Evolutionary conservation across 2,113 vertebrate species (phyloP), one percentile per base, ranked within the genome.

Genomic region (Neolamprologus toae): DNA sequence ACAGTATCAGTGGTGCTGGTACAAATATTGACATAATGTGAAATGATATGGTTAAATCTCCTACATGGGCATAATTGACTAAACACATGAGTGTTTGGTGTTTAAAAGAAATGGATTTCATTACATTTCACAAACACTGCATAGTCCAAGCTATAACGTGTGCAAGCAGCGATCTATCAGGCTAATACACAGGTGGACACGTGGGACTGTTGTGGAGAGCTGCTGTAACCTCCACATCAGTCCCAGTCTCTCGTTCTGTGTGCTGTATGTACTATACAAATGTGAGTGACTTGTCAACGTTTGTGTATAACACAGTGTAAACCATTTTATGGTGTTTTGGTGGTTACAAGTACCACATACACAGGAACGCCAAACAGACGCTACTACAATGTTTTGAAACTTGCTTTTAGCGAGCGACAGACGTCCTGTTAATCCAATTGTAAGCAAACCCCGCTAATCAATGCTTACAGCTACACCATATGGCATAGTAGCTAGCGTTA

Each of bases 361-460:
- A 26, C 40, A 26, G 42, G 23, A 28, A 76, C 14, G 35, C 35
- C 12, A 76, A 31, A 9, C 53, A 19, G 63, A 40, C 37, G 21
- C 42, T 88, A 94, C 92, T 92, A 91, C 92, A 84, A 45, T 94
- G 93, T 95, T 93, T 85, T 94, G 91, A 93, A 82, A 90, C 80
- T 66, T 54, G 37, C 21, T 55, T 8, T 31, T 68, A 54, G 83
- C 76, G 86, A 57, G 85, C 80, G 85, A 90, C 92, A 93, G 94
- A 87, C 88, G 86, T 21, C 31, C 45, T 5, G 88, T 68, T 96
- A 96, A 96, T 96, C 96, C 92, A 90, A 85, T 93, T 93, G 42
- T 9, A 33, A 86, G 59, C n/a, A 45, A 86, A 90, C 53, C 84
- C 45, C 93, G 83, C 95, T 96, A 94, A 96, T 96, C 89, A 89